Evolutionary conservation across 2,888 invertebrate species (phyloP).

Genomic region (Amiota mariae): DNA sequence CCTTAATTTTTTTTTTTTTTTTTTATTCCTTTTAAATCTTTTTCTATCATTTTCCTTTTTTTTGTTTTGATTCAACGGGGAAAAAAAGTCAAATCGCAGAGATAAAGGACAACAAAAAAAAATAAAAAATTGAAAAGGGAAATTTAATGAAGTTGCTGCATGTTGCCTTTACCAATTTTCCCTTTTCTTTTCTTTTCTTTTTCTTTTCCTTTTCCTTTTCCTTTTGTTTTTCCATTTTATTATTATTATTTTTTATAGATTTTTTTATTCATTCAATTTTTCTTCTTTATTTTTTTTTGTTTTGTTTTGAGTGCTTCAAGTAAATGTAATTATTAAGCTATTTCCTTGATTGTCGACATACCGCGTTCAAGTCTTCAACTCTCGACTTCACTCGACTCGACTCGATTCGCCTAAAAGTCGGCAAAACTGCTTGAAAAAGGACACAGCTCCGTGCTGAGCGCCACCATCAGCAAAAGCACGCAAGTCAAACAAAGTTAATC

Average conservation of each 20-base stretch:
- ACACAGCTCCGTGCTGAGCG: not conserved
- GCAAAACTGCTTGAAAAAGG: slow-evolving; percentile 7
- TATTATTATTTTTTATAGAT: not conserved
- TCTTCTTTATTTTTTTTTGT: not conserved
- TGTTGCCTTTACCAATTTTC: slow-evolving; percentile 8
- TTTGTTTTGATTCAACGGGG: not conserved
- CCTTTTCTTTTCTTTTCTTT: not conserved
- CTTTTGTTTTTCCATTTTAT: not conserved
- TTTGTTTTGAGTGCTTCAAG: not conserved
- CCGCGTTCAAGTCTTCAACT: not conserved
- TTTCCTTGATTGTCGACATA: slow-evolving; percentile 26
- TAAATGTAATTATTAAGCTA: slow-evolving; percentile 30
- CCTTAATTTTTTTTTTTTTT: slow-evolving; percentile 8
- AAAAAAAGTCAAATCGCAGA: not conserved
- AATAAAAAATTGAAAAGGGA: slow-evolving; percentile 30
- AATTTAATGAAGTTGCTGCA: slow-evolving; percentile 43
- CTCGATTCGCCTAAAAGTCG: slow-evolving; percentile 13
- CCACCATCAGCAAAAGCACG: not conserved
- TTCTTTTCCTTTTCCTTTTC: not conserved
- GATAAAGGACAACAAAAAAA: slow-evolving; percentile 15
- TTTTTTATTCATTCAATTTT: not conserved
- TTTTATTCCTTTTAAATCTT: slow-evolving; percentile 19
- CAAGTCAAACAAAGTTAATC: slow-evolving; percentile 2
- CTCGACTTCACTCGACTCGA: not conserved
- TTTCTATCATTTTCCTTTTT: not conserved